Evolutionary conservation across 2,888 invertebrate species (phyloP).

Genomic region (Diarsia brunnea): DNA sequence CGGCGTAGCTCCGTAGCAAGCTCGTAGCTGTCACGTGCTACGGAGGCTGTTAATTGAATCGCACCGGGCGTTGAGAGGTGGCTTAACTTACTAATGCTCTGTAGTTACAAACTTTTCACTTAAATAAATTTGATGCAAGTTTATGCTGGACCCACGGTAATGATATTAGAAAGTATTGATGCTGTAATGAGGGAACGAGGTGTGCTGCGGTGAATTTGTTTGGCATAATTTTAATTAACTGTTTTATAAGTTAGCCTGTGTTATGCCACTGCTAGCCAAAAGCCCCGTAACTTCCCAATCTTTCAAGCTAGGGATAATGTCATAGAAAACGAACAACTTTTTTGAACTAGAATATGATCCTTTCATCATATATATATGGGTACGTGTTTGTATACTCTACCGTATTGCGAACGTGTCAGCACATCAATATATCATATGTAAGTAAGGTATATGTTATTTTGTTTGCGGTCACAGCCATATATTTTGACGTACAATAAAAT

Average conservation of each 20-base stretch:
- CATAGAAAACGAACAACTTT: background rate
- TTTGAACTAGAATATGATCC: background rate
- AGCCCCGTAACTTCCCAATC: no score
- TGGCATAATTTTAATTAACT: background rate
- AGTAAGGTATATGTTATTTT: background rate
- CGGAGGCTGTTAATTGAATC: conserved; percentile 82
- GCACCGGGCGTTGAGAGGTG: conserved; percentile 76
- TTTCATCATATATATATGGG: no score
- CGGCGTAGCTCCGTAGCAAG: conserved; percentile 66
- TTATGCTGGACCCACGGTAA: conserved; percentile 62
- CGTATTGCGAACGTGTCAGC: background rate
- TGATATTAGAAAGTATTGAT: conserved; percentile 48
- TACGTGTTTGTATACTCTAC: background rate
- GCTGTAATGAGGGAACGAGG: background rate
- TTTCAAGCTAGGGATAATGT: no score
- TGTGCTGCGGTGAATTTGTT: background rate
- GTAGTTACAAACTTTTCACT: conserved; percentile 70
- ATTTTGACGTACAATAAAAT: conserved; percentile 53
- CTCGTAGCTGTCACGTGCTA: conserved; percentile 75
- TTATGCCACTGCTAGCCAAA: background rate
- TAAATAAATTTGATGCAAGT: conserved; percentile 66
- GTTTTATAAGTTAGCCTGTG: background rate
- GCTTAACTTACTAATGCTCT: conserved; percentile 69
- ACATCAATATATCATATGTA: conserved; percentile 11
- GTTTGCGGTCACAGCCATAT: conserved; percentile 27